Conservation (phyloP, 2,797 vertebrate genomes). For the Fringilla coelebs region DNA sequence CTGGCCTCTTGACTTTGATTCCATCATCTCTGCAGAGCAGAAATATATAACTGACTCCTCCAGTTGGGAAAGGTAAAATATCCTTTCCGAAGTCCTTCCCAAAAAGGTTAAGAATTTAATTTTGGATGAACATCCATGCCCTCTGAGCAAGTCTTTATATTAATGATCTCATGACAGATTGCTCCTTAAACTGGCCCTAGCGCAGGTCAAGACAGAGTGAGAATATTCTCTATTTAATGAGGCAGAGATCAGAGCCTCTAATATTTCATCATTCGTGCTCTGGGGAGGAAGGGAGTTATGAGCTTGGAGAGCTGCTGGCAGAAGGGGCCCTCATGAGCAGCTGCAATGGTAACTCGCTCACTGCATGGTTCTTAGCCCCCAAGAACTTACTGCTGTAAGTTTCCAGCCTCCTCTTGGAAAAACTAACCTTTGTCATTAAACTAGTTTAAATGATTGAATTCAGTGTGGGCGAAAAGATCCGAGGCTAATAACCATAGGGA, state of each 20-base stretch:
- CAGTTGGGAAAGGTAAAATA: slow-evolving; percentile 63
- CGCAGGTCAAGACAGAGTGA: slow-evolving; percentile 69
- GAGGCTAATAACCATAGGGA: not conserved
- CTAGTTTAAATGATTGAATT: slow-evolving; percentile 18
- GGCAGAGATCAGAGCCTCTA: slow-evolving; percentile 69
- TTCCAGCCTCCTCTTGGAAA: slow-evolving; percentile 19
- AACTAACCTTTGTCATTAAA: slow-evolving; percentile 24
- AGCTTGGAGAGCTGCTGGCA: slow-evolving; percentile 18
- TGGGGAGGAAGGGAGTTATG: slow-evolving; percentile 34
- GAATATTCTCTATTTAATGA: slow-evolving; percentile 78
- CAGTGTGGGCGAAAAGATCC: not conserved
- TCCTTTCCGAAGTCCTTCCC: slow-evolving; percentile 55
- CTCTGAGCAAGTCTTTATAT: slow-evolving; percentile 66
- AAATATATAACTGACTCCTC: slow-evolving; percentile 31
- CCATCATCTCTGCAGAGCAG: slow-evolving; percentile 20
- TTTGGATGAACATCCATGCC: slow-evolving; percentile 74
- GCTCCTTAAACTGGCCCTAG: slow-evolving; percentile 70
- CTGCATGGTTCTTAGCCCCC: not conserved
- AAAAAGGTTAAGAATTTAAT: slow-evolving; percentile 77
- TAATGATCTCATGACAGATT: slow-evolving; percentile 77
- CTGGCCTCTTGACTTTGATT: slow-evolving; percentile 46
- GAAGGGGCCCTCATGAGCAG: not conserved
- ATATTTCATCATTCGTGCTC: slow-evolving; percentile 69
- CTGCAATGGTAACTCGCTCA: not conserved
- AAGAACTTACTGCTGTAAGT: not conserved